Conservation (phyloP, 2,113 vertebrate species). For the Colossoma macropomum region DNA sequence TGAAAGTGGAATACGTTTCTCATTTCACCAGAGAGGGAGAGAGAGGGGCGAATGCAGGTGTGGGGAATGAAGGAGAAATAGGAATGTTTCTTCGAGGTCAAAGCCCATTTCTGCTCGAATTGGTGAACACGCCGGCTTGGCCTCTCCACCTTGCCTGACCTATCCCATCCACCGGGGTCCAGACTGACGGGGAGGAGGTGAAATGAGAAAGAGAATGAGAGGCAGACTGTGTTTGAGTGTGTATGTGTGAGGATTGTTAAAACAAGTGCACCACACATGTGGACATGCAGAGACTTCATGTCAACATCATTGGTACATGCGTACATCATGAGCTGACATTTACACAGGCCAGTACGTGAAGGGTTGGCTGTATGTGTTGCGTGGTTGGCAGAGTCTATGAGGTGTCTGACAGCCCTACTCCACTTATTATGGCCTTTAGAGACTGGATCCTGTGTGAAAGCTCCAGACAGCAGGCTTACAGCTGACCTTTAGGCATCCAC, state of each 20-base stretch:
- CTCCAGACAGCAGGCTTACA: slow-evolving; percentile 23
- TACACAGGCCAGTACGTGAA: slow-evolving; percentile 37
- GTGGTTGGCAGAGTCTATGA: slow-evolving; percentile 22
- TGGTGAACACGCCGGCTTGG: slow-evolving; percentile 36
- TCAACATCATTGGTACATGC: slow-evolving; percentile 45
- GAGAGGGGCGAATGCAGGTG: slow-evolving; percentile 31
- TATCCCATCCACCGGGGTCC: slow-evolving; percentile 47
- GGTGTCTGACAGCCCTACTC: slow-evolving; percentile 33
- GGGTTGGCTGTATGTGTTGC: neutral
- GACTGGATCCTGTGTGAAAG: neutral
- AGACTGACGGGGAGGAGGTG: slow-evolving; percentile 16
- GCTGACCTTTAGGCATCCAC: slow-evolving; percentile 37
- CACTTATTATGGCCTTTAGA: slow-evolving; percentile 43
- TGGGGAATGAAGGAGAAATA: slow-evolving; percentile 46
- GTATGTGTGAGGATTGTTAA: slow-evolving; percentile 40
- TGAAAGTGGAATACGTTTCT: slow-evolving; percentile 40
- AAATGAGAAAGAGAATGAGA: slow-evolving; percentile 54
- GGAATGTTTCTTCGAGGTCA: slow-evolving; percentile 47
- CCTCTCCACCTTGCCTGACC: slow-evolving; percentile 43
- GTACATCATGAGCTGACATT: slow-evolving; percentile 54
- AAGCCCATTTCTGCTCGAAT: slow-evolving; percentile 46
- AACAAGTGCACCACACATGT: slow-evolving; percentile 17
- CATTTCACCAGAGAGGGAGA: slow-evolving; percentile 29
- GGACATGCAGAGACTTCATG: slow-evolving; percentile 38
- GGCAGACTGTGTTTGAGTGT: slow-evolving; percentile 4